These are phyloP conservation scores for Tipula unca DNA, from an alignment of 2,888 invertebrate species.

Conservation along the genomic window DNA sequence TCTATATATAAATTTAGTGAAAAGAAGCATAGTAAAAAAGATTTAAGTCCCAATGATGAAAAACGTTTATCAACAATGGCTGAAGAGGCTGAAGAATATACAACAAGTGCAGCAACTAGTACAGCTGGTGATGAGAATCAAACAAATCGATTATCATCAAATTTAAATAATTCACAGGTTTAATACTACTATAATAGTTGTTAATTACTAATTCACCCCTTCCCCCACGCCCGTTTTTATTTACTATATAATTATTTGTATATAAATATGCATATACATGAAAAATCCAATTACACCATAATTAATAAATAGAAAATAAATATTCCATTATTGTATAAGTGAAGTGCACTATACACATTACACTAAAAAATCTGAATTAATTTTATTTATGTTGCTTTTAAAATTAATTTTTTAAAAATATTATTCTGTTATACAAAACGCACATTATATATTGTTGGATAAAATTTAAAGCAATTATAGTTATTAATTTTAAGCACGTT, in stretches of 20 bases:
- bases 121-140: slow-evolving; percentile 20
- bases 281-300: background rate
- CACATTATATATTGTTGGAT: background rate
- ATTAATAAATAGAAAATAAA: background rate
- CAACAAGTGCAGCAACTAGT: slow-evolving; percentile 37
- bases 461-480: background rate
- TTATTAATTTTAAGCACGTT: background rate
- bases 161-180: slow-evolving; percentile 25
- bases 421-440: background rate
- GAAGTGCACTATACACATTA: background rate
- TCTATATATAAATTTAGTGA: slow-evolving; percentile 21
- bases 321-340: background rate
- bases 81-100: slow-evolving; percentile 75
- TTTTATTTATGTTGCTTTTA: background rate
- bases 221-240: background rate
- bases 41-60: slow-evolving; percentile 39
- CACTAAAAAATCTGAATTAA: background rate
- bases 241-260: background rate
- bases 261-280: background rate
- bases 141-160: slow-evolving; percentile 20
- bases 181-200: slow-evolving; percentile 20
- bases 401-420: background rate
- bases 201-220: too few species aligned
- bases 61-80: slow-evolving; percentile 75
- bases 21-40: slow-evolving; percentile 39